Conservation (phyloP, 2,888 invertebrate species). For the Plusia festucae region DNA sequence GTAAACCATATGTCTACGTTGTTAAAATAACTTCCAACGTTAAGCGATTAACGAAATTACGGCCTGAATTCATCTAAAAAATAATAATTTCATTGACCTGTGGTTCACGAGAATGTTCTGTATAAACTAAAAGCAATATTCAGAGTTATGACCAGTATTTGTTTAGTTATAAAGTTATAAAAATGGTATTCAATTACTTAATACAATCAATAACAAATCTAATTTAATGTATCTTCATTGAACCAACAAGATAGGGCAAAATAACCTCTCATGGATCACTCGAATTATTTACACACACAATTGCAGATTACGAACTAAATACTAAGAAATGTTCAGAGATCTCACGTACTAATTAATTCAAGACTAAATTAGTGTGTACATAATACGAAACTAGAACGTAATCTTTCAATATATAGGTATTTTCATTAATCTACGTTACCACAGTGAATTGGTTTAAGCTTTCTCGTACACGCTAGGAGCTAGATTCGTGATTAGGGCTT, state of each 20-base stretch:
- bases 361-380: conserved; percentile 16
- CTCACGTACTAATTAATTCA: conserved; percentile 25
- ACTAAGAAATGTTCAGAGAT: background rate
- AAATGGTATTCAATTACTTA: too few species aligned
- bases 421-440: background rate
- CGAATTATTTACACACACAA: background rate
- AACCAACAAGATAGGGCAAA: background rate
- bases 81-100: background rate
- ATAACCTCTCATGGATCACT: too few species aligned
- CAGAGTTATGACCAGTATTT: too few species aligned
- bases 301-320: background rate
- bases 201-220: background rate
- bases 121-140: too few species aligned
- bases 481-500: background rate
- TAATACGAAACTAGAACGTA: conserved; percentile 6
- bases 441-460: conserved; percentile 9
- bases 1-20: background rate
- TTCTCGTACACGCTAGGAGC: conserved; percentile 3
- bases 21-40: background rate
- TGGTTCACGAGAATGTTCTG: background rate
- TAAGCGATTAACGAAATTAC: conserved; percentile 1
- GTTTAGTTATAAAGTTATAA: too few species aligned
- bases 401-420: conserved; percentile 13
- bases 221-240: background rate
- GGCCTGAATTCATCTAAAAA: background rate